A percentile compares a stretch with the other conserved stretches of the same genome.
phyloP scores from a whole-genome alignment of 2,797 vertebrate species.

The Benthosema pterotum region DNA sequence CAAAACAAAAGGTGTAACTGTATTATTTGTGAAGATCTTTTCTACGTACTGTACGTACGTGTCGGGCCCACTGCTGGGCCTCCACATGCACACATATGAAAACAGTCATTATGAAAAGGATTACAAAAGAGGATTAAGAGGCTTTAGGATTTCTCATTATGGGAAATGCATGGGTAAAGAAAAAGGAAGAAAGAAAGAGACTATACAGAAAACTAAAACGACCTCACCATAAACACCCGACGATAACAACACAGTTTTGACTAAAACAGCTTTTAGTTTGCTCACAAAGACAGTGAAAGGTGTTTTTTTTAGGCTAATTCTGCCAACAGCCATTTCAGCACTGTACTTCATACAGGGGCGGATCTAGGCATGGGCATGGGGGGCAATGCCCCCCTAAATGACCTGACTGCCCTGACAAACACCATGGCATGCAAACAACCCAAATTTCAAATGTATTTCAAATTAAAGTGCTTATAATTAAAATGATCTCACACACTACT shows the following conservation, averaged over 20 bases:
- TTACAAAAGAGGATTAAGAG: constrained; percentile 62
- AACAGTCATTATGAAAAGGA: constrained; percentile 65
- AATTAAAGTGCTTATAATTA: no score
- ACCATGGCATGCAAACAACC: no score
- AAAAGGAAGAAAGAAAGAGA: constrained; percentile 7
- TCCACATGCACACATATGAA: constrained; percentile 51
- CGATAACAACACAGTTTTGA: background rate
- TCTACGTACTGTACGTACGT: constrained; percentile 7
- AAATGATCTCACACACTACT: no score
- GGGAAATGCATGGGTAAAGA: constrained; percentile 16
- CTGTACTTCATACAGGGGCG: no score
- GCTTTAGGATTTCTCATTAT: constrained; percentile 51
- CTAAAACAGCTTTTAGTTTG: constrained; percentile 1
- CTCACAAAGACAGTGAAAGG: background rate
- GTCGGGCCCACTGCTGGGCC: constrained; percentile 28
- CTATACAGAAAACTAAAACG: constrained; percentile 11
- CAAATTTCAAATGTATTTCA: no score
- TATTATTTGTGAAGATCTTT: constrained; percentile 13
- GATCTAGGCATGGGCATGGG: no score
- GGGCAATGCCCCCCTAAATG: no score
- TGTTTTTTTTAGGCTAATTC: constrained; percentile 13
- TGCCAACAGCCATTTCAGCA: background rate
- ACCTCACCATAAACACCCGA: background rate
- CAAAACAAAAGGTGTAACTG: constrained; percentile 7
- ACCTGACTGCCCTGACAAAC: no score